Evolutionary conservation across 1,140 invertebrate genomes (phyloP).

Genomic region (Drosophila sechellia): DNA sequence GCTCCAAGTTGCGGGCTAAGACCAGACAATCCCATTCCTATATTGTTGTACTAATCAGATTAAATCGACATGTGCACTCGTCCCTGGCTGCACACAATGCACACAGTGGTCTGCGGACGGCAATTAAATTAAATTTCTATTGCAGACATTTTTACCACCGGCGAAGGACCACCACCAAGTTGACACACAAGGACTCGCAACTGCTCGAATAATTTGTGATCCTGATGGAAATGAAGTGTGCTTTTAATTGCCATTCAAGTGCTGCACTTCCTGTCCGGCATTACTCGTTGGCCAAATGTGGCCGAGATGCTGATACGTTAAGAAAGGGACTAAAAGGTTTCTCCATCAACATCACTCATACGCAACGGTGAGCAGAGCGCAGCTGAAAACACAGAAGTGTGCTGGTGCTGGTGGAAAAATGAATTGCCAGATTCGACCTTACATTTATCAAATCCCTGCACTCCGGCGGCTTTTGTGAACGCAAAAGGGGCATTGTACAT

Average conservation of each 20-base stretch:
- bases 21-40: too few species aligned
- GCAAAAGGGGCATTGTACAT: not conserved
- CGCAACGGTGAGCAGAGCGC: not conserved
- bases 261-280: not conserved
- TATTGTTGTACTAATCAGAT: constrained; percentile 31
- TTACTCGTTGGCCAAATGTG: not conserved
- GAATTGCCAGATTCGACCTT: not conserved
- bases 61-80: constrained; percentile 15
- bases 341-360: constrained; percentile 10
- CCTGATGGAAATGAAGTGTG: not conserved
- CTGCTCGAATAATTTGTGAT: constrained; percentile 2
- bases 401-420: not conserved
- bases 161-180: not conserved
- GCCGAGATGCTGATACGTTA: not conserved
- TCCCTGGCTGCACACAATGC: not conserved
- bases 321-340: not conserved
- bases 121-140: constrained; percentile 31
- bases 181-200: not conserved
- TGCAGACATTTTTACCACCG: constrained; percentile 7
- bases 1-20: not conserved
- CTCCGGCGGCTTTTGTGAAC: not conserved
- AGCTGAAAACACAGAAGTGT: too few species aligned
- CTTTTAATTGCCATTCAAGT: constrained; percentile 4
- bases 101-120: constrained; percentile 2
- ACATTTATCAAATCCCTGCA: constrained; percentile 1